Base-by-base conservation (phyloP, 2,888 invertebrate species). In the Tetramorium bicarinatum region DNA sequence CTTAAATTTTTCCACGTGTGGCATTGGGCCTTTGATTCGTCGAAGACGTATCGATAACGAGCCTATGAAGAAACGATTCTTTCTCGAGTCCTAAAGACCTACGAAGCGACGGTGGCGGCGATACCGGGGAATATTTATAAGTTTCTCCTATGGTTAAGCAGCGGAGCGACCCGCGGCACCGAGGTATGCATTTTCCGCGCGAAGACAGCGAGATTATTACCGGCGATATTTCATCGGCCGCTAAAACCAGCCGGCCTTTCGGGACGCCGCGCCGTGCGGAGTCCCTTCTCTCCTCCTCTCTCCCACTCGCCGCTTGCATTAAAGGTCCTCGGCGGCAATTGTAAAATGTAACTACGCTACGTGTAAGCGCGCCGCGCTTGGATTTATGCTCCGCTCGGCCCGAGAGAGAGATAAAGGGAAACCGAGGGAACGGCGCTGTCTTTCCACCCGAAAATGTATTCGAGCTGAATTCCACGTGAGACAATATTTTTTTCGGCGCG, bases 101-200 rank as follows among this genome's bases (percentile, higher is more conserved):
- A 29, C 29, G 29, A 29, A 2, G 25, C 29, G 29, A 6, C 2
- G 15, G 44, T 13, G 13, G 11, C 47, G 2, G 56, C 64, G 75
- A 81, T 76, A 75, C 69, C 21, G 41, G 81, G 76, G 81, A 84
- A 85, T 85, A 84, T 85, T 85, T 84, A 84, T 81, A 85, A 85
- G 72, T 29, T 47, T 34, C 71, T 67, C 71, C 66, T 52, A 67
- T 25, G 64, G 59, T 47, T 74, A 74, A 82, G 82, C 71, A 34
- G 15, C 29, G 52, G 6, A 18, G 52, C 44, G 34, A 29, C 47
- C 38, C 69, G 44, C 79, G 69, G 15, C 64, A 59, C 44, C 69
- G 81, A 66, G 76, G 54, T 77, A 69, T 66, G 82, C 61, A 79
- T 86, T 86, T 83, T 83, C 80, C 76, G 75, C 67, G 76, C 76